Evolutionary conservation across 2,888 invertebrate species (phyloP).

Genomic region (Parthenolecanium corni): DNA sequence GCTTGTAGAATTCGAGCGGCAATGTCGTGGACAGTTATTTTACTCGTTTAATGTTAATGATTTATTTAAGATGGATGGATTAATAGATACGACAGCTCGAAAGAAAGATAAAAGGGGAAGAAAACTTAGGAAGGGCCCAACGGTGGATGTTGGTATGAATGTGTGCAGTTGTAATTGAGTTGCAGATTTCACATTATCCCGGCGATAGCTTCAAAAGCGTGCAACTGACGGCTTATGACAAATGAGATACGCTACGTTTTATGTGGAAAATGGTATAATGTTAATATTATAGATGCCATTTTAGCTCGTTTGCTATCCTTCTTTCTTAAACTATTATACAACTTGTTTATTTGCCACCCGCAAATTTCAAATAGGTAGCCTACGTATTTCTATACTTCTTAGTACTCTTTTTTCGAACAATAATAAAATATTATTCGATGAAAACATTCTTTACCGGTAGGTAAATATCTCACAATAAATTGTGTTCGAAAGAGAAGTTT

Average conservation of each 20-base stretch:
- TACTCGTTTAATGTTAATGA: no score
- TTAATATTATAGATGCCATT: slow-evolving; percentile 27
- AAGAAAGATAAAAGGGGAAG: slow-evolving; percentile 11
- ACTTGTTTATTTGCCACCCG: slow-evolving; percentile 15
- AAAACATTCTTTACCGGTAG: no score
- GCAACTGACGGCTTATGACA: slow-evolving; percentile 27
- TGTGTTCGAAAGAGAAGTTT: no score
- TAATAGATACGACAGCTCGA: neutral
- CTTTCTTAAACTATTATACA: slow-evolving; percentile 14
- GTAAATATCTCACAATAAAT: no score
- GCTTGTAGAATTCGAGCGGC: no score
- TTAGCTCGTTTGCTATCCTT: slow-evolving; percentile 13
- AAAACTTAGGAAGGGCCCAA: neutral
- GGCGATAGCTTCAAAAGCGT: slow-evolving; percentile 13
- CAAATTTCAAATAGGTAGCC: no score
- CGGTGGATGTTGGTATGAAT: slow-evolving; percentile 19
- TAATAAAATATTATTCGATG: no score
- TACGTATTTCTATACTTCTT: no score
- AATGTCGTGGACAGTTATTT: no score
- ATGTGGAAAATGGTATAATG: slow-evolving; percentile 26
- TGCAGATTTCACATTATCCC: slow-evolving; percentile 10
- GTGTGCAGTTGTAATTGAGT: slow-evolving; percentile 27
- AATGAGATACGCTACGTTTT: slow-evolving; percentile 21
- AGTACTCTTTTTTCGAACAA: no score
- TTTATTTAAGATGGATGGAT: neutral